Evolutionary conservation across 2,888 invertebrate genomes (phyloP), one percentile per base, ranked within the genome.

Genomic region (Panzeria rudis): DNA sequence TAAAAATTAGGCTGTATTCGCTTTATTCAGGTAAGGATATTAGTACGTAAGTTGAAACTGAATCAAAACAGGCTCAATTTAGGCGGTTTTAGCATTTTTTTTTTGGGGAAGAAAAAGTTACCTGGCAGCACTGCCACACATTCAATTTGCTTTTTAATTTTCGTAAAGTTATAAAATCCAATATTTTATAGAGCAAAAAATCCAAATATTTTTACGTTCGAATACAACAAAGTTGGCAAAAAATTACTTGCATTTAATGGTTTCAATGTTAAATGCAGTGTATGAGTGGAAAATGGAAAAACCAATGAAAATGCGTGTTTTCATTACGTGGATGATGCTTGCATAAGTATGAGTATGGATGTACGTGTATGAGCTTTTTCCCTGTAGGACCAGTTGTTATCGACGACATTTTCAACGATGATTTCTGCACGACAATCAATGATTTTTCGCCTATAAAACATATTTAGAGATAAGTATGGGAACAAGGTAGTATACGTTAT

Each of bases 181-280:
- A 62, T 15, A 50, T 62, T 69, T 84, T 76, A 71, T 66, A 56
- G 25, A 50, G 23, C 50, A 52, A 72, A 61, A 73, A 41, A 41
- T 41, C 41, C 25, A 35, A 20, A 61, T 11, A 38, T n/a, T 23
- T 35, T 41, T 25, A 29, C 3, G 29, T 66, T 66, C 41, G 11
- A 23, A 47, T 13, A 38, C 47, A 72, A 64, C n/a, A 72, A 79
- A 62, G 15, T 72, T 50, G 64, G 69, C 20, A 32, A 64, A 52
- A 77, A 71, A 81, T 72, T 71, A 73, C 77, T 78, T 85, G 84
- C 78, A 85, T 78, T 85, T 85, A 78, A 85, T 85, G 82, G 82
- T 62, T 82, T 75, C 62, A 85, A 78, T 69, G 77, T 75, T 78
- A 75, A 85, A 85, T 78, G 78, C 81, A 78, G 61, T 32, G 78